These are phyloP conservation scores for Corythornis vintsioides DNA, from an alignment of 2,113 vertebrate species.

Conservation along the genomic window DNA sequence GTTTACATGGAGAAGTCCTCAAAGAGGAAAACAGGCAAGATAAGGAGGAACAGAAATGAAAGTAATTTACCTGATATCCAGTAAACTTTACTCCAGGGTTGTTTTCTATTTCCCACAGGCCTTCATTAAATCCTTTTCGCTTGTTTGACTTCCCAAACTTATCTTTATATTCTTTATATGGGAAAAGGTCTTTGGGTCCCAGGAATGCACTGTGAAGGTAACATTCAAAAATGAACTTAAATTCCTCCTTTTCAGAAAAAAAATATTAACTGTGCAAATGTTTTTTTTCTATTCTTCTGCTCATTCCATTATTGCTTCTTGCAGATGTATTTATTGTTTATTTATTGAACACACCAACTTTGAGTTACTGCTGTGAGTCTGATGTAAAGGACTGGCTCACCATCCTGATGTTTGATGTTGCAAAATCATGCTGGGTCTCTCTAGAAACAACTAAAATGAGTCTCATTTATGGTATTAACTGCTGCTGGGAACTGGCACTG, in stretches of 20 bases:
- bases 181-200: slow-evolving; percentile 95
- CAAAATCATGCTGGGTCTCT: slow-evolving; percentile 27
- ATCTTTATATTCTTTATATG: slow-evolving; percentile 98
- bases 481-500: slow-evolving; percentile 23
- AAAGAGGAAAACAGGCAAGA: neutral
- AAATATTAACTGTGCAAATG: neutral
- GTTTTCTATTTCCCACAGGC: slow-evolving; percentile 98
- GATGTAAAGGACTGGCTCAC: neutral
- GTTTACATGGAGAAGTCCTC: neutral
- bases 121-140: slow-evolving; percentile 98
- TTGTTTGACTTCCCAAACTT: slow-evolving; percentile 99
- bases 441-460: slow-evolving; percentile 22
- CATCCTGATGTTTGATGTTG: neutral
- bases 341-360: neutral
- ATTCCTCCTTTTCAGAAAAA: neutral
- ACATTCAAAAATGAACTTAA: slow-evolving; percentile 7
- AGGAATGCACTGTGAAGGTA: slow-evolving; percentile 86
- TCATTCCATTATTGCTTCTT: neutral
- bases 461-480: slow-evolving; percentile 12
- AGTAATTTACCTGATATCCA: slow-evolving; percentile 88
- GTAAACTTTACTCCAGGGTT: slow-evolving; percentile 98
- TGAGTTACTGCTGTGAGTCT: neutral
- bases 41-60: slow-evolving; percentile 30
- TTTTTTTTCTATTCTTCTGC: neutral
- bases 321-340: neutral